A percentile compares a stretch with the other conserved stretches of the same genome.
Conservation (phyloP, 2,797 vertebrate species). For the Spinibarbus caldwelli region DNA sequence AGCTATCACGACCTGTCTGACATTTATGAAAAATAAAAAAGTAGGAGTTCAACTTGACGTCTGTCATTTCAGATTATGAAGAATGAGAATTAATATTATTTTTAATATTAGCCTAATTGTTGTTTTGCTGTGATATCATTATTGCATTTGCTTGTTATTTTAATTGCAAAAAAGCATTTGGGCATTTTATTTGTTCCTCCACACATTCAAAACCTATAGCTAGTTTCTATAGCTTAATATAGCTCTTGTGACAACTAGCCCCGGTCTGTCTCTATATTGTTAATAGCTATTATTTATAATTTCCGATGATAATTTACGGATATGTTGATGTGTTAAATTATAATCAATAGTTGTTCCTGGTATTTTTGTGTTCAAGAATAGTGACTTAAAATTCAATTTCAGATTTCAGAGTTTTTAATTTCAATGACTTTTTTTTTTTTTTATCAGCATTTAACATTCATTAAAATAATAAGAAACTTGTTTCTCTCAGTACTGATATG, state of each 20-base stretch:
- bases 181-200: too few species aligned
- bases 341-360: neutral
- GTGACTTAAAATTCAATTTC: neutral
- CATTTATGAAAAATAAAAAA: neutral
- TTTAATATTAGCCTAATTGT: neutral
- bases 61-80: neutral
- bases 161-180: neutral
- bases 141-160: neutral
- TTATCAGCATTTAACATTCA: neutral
- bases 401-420: neutral
- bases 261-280: too few species aligned
- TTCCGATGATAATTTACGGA: neutral
- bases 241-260: neutral
- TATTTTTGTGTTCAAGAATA: neutral
- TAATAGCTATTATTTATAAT: neutral
- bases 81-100: neutral
- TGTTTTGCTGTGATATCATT: neutral
- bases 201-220: neutral
- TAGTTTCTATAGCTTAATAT: neutral
- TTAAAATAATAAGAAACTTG: neutral
- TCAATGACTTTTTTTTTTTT: neutral
- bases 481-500: neutral
- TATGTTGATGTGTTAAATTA: neutral
- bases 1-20: neutral
- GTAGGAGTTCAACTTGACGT: neutral